A percentile compares a stretch with the other conserved stretches of the same genome.
phyloP scores from a whole-genome alignment of 2,797 vertebrate genomes.

The Melanotaenia nigrans region DNA sequence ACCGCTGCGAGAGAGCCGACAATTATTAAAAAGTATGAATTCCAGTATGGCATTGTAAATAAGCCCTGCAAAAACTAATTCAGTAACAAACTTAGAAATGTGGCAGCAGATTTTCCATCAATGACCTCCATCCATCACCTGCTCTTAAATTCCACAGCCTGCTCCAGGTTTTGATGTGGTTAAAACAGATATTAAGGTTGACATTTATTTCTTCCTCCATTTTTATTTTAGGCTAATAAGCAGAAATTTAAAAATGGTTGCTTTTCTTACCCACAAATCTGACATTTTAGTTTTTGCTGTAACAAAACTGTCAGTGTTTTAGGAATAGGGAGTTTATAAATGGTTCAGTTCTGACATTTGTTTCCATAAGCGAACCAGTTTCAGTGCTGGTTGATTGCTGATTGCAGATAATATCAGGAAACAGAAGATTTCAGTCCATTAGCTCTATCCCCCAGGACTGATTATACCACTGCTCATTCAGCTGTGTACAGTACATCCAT shows the following conservation, averaged over 20 bases:
- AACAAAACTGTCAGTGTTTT: conserved; percentile 19
- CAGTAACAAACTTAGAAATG: conserved; percentile 63
- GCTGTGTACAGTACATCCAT: not conserved
- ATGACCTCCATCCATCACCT: conserved; percentile 29
- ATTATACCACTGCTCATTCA: conserved; percentile 60
- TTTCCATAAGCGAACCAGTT: conserved; percentile 65
- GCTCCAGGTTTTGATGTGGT: conserved; percentile 51
- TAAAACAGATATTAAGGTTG: conserved; percentile 64
- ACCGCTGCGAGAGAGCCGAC: no score
- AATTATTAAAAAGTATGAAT: conserved; percentile 66
- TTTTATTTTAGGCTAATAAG: conserved; percentile 57
- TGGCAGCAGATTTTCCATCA: conserved; percentile 63
- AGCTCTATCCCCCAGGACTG: conserved; percentile 57
- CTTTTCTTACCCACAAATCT: conserved; percentile 37
- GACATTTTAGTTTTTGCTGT: conserved; percentile 34
- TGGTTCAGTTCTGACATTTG: conserved; percentile 56
- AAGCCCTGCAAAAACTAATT: conserved; percentile 64
- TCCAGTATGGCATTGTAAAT: conserved; percentile 49
- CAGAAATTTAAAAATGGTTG: conserved; percentile 18
- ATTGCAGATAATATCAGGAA: conserved; percentile 81
- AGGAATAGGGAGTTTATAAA: conserved; percentile 31
- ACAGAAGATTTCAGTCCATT: conserved; percentile 75
- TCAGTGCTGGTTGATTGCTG: conserved; percentile 67
- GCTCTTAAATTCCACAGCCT: conserved; percentile 42
- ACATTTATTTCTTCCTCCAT: conserved; percentile 61